These are phyloP conservation scores for Dastarcus helophoroides DNA, from an alignment of 2,888 invertebrate species.

Conservation along the genomic window DNA sequence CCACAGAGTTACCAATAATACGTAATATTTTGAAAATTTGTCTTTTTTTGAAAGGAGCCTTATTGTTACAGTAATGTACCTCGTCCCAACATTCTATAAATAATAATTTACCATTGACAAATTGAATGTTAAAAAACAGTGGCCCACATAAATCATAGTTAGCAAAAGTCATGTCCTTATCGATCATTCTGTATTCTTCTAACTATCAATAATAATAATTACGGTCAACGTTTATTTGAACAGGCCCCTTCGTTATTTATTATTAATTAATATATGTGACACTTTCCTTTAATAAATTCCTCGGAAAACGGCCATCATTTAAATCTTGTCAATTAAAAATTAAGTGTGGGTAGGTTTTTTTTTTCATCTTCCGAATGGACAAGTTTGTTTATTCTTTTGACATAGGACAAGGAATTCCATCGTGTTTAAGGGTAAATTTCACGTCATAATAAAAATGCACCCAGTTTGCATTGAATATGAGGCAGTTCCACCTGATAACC, in stretches of 20 bases:
- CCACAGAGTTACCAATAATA: too few relatives aligned
- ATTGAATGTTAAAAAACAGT: too few relatives aligned
- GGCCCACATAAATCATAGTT: too few relatives aligned
- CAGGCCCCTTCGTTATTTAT: constrained; percentile 22
- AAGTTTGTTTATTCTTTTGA: constrained; percentile 36
- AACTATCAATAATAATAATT: constrained; percentile 19
- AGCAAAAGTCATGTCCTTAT: constrained; percentile 12
- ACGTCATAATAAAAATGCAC: constrained; percentile 21
- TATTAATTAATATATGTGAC: constrained; percentile 35
- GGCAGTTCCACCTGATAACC: constrained; percentile 15
- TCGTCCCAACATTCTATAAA: too few relatives aligned
- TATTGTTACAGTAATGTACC: too few relatives aligned
- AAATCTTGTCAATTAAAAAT: constrained; percentile 34
- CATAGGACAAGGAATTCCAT: constrained; percentile 30
- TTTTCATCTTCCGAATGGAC: constrained; percentile 23
- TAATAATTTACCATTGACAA: too few relatives aligned
- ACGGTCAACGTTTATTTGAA: constrained; percentile 18
- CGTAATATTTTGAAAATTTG: too few relatives aligned
- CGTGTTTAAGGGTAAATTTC: constrained; percentile 30
- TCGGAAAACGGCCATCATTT: constrained; percentile 26
- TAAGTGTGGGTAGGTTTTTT: constrained; percentile 27
- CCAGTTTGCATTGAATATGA: constrained; percentile 6
- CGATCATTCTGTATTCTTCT: constrained; percentile 16
- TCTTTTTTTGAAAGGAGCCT: too few relatives aligned
- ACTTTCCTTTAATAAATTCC: constrained; percentile 31